Conservation (phyloP, 2,113 vertebrate genomes). For the Meriones unguiculatus region DNA sequence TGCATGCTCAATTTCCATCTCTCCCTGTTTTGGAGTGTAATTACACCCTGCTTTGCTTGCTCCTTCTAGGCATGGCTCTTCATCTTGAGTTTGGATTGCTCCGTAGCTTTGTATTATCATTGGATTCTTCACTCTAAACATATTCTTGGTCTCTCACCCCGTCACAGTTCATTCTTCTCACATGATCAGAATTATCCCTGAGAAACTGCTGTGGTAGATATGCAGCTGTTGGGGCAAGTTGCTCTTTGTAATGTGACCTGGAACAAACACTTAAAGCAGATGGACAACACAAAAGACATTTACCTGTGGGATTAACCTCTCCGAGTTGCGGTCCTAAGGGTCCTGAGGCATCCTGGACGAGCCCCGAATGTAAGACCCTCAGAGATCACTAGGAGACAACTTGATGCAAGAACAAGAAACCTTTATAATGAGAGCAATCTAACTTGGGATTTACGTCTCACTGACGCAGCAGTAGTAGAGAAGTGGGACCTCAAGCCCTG, state of each 20-base stretch:
- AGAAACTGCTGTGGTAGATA: not conserved
- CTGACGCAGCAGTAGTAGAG: too few species aligned
- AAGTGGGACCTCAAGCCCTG: too few species aligned
- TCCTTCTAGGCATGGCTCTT: not conserved
- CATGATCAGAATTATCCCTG: not conserved
- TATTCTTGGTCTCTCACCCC: not conserved
- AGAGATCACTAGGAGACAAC: too few species aligned
- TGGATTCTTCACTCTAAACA: not conserved
- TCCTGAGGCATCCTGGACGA: too few species aligned
- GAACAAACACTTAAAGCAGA: too few species aligned
- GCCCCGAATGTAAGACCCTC: too few species aligned
- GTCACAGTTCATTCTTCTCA: not conserved
- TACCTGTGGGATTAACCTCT: too few species aligned
- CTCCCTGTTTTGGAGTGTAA: not conserved
- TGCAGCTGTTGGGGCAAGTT: not conserved
- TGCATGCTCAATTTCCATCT: not conserved
- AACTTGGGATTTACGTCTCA: too few species aligned
- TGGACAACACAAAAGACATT: too few species aligned
- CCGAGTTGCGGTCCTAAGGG: too few species aligned
- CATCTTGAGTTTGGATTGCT: constrained; percentile 1
- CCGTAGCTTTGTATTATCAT: not conserved
- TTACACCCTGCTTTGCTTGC: not conserved
- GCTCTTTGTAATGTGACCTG: not conserved
- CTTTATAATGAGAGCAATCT: too few species aligned
- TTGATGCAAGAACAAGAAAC: too few species aligned